Percentiles rank a stretch among this genome's conserved stretches.
Conservation (phyloP, 2,797 vertebrate genomes). For the Pseudochirops cupreus region DNA sequence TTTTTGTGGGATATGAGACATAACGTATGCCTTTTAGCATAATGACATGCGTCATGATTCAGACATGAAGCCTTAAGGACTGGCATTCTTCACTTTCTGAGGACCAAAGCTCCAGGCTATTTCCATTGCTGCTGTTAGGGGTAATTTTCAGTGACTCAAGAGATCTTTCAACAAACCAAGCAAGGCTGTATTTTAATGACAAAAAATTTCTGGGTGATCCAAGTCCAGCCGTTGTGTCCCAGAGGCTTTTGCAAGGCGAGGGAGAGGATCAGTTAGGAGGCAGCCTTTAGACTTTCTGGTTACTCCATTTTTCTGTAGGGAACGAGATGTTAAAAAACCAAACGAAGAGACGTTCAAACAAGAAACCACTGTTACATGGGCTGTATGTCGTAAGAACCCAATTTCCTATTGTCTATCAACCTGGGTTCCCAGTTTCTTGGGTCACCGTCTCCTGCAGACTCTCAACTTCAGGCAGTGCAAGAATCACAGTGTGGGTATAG, state of each 20-base stretch:
- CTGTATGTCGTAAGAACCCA: neutral
- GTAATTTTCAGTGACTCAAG: neutral
- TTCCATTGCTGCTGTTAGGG: neutral
- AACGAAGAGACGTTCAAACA: neutral
- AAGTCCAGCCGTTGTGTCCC: neutral
- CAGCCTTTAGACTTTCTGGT: neutral
- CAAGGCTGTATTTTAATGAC: neutral
- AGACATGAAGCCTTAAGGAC: neutral
- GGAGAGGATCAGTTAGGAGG: neutral
- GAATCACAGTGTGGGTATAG: neutral
- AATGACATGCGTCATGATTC: slow-evolving; percentile 5
- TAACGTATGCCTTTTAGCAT: neutral
- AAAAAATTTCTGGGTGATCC: neutral
- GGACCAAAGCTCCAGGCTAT: neutral
- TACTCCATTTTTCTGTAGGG: neutral
- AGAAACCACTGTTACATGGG: neutral
- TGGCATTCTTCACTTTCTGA: neutral
- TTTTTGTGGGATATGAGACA: slow-evolving; percentile 8
- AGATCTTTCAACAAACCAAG: neutral
- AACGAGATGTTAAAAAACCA: neutral
- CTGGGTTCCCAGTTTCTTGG: neutral
- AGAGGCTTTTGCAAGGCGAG: neutral
- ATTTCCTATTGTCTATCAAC: neutral
- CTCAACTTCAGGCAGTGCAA: neutral
- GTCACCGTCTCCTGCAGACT: neutral